phyloP scores from a whole-genome alignment of 2,113 vertebrate species.

The Hyaena hyaena region DNA sequence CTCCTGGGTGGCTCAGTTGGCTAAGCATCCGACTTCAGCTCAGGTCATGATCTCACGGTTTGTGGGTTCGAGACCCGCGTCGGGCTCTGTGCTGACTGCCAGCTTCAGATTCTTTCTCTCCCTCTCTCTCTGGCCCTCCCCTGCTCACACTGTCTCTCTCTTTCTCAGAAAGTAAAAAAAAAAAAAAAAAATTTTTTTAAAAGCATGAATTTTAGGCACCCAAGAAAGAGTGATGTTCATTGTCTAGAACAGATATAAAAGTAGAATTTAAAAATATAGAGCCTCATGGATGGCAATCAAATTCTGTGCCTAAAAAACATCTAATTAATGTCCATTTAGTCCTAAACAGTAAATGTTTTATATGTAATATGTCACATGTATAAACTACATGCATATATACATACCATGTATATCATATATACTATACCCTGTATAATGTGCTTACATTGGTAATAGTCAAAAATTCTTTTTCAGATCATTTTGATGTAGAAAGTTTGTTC shows the following conservation, averaged over 20 bases:
- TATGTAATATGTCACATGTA: neutral
- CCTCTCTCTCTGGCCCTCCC: too few species aligned
- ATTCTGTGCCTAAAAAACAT: neutral
- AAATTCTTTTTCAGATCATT: neutral
- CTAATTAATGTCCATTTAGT: neutral
- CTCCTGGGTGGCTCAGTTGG: too few species aligned
- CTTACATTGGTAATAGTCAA: neutral
- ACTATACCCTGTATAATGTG: neutral
- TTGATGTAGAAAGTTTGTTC: neutral
- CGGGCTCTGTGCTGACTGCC: too few species aligned
- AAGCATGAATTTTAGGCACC: neutral
- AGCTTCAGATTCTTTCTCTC: too few species aligned
- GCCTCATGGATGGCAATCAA: neutral
- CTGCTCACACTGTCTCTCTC: too few species aligned
- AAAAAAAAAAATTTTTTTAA: too few species aligned
- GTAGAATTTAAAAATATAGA: neutral
- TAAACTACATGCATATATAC: neutral
- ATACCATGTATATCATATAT: neutral
- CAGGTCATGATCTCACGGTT: too few species aligned
- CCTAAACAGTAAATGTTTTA: neutral
- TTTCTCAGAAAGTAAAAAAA: too few species aligned
- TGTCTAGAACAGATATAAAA: neutral
- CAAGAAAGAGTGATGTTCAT: neutral
- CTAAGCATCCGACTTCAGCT: too few species aligned
- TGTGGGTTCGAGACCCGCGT: too few species aligned